These are phyloP conservation scores for Augochlorella aurata DNA, from an alignment of 2,888 invertebrate genomes.

Conservation along the genomic window DNA sequence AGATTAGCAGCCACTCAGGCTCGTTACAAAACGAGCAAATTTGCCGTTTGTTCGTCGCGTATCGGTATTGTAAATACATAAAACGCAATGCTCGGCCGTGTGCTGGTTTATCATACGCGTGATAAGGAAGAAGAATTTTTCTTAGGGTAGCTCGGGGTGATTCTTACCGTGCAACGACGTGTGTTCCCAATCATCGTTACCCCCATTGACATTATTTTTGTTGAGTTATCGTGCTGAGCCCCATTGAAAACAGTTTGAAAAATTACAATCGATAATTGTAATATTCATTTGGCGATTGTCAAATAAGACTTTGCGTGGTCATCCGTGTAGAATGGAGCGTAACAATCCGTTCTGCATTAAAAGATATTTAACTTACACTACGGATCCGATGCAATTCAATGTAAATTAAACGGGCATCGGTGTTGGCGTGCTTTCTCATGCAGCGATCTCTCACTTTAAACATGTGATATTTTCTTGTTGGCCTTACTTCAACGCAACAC, in stretches of 20 bases:
- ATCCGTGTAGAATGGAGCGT: conserved; percentile 43
- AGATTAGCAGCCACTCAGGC: conserved; percentile 51
- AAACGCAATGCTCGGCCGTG: conserved; percentile 28
- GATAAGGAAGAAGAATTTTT: conserved; percentile 23
- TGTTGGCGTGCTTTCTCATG: conserved; percentile 11
- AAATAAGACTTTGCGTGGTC: conserved; percentile 15
- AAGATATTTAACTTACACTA: conserved; percentile 26
- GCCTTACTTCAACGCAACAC: conserved; percentile 32
- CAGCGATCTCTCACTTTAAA: conserved; percentile 43
- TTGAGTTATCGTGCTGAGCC: conserved; percentile 37
- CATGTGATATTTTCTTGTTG: conserved; percentile 58
- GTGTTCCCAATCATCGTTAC: conserved; percentile 11
- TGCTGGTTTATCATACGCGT: conserved; percentile 29
- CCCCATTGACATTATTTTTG: conserved; percentile 40
- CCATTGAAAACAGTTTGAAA: conserved; percentile 54
- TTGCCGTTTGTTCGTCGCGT: conserved; percentile 42
- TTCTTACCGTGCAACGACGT: background rate
- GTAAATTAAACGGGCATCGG: conserved; percentile 44
- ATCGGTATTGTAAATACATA: conserved; percentile 46
- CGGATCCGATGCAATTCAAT: conserved; percentile 34
- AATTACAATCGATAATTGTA: conserved; percentile 57
- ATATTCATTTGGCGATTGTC: conserved; percentile 34
- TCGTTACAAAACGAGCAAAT: conserved; percentile 56
- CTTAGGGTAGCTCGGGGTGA: background rate
- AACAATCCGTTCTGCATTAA: conserved; percentile 29